A percentile compares a stretch with the other conserved stretches of the same genome.
Evolutionary conservation across 2,113 vertebrate genomes (phyloP).

Genomic region (Neogobius melanostomus): DNA sequence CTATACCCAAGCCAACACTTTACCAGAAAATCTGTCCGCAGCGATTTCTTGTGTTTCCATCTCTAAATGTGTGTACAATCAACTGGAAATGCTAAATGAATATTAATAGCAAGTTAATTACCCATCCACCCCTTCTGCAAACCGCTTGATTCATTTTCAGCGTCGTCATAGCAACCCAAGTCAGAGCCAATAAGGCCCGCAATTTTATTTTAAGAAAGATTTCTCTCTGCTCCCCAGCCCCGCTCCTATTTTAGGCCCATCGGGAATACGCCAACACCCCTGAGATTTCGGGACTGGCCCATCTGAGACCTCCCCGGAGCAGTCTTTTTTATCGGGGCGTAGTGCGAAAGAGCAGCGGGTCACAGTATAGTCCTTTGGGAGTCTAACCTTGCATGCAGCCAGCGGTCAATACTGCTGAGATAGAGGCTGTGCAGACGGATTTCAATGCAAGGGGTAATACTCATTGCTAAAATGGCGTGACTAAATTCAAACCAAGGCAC

Average conservation of each 20-base stretch:
- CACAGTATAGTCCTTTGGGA: background rate
- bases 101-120: constrained; percentile 5
- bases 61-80: constrained; percentile 3
- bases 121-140: background rate
- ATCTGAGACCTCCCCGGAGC: background rate
- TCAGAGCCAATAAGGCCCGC: background rate
- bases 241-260: background rate
- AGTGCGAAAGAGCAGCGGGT: background rate
- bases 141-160: background rate
- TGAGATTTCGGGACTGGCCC: background rate
- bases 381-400: background rate
- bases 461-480: no score
- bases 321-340: background rate
- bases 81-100: constrained; percentile 9
- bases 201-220: background rate
- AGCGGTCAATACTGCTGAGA: background rate
- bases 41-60: background rate
- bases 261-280: background rate
- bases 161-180: background rate
- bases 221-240: background rate
- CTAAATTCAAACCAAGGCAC: no score
- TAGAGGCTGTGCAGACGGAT: background rate
- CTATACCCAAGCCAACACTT: background rate
- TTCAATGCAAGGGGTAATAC: background rate
- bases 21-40: background rate